Base-by-base conservation (phyloP, 2,888 invertebrate genomes). In the Habrosyne pyritoides region DNA sequence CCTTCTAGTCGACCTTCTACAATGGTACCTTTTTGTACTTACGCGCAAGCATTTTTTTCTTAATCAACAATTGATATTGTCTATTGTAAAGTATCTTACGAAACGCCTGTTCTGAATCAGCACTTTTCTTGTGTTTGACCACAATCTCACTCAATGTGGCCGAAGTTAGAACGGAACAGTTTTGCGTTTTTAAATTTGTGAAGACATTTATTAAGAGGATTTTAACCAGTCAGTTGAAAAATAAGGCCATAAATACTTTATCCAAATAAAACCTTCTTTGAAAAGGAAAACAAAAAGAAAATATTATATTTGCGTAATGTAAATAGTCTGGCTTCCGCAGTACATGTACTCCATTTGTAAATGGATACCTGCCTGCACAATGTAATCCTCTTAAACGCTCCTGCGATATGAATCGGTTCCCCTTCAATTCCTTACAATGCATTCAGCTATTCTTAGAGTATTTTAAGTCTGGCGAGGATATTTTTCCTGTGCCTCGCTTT, bases 331-430 rank as follows among this genome's bases (percentile, higher is more conserved):
- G 50, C 50, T 50, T 50, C 50, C 50, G 18, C 8, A n/a, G 18
- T 50, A 30, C 28, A 50, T 26, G 21, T 50, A 21, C 12, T 24
- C 10, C 18, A 42, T 42, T 42, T 50, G 50, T 50, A 50, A 50
- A 18, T 10, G 50, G 42, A 28, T 50, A 30, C 50, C 5, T 28
- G 3, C 28, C 10, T 50, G 14, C 28, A 50, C 50, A 50, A 26
- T 28, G 50, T 30, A 50, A 50, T 50, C 50, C 50, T 28, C 21
- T 50, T 50, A 50, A 18, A 14, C 28, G 28, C 10, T 24, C 24
- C 22, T 14, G 26, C 10, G 28, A 24, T 47, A 47, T 47, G 24
- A 47, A 49, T 26, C 28, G 8, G 18, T 26, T 50, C 50, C 28
- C 50, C 42, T 18, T n/a, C 42, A 33, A 10, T 36, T 14, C 36